Base-by-base conservation (phyloP, 2,797 vertebrate genomes). In the Pipistrellus pygmaeus region DNA sequence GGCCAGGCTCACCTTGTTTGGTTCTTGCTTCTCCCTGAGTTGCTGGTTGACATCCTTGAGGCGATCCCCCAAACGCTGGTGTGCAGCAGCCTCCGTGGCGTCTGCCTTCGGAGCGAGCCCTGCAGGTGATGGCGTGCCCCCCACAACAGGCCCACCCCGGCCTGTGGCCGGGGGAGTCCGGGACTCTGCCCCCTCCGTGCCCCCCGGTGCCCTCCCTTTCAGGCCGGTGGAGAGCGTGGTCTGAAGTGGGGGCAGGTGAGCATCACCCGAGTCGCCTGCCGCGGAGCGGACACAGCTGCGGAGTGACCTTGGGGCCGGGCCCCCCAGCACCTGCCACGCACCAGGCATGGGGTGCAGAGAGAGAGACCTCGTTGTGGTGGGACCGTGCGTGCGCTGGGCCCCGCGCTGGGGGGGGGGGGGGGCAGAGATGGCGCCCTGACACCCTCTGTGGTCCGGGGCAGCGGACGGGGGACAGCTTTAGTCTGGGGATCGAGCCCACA, bases 71-170 rank as follows among this genome's bases (percentile, higher is more conserved):
- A 41, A 3, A 57, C 9, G 2, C 44, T 8, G 21, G 60, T 21
- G 11, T 57, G 6, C 13, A 44, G 35, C n/a, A 7, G 1, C 32
- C 27, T 20, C 6, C 38, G 0, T 8, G 13, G 27, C 1, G 27
- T 12, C 3, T 1, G 55, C 12, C 0, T 2, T 30, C 38, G 46
- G n/a, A 1, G 0, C 0, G 25, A 69, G 69, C 8, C 8, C 55
- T 35, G 53, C 6, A 2, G 83, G 25, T n/a, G n/a, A n/a, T 0
- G 18, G 17, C 35, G 20, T 13, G 0, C 6, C 0, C 7, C 27
- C 15, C 0, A 51, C 18, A 53, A 25, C 0, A 48, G 15, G 8
- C 44, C 23, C 11, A 14, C 41, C n/a, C 10, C 12, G 76, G 41
- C 20, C 23, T 4, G 15, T 55, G 82, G 5, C 35, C n/a, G 2